Percentiles rank a stretch among this genome's conserved stretches.
Conservation (phyloP, 2,888 invertebrate species). For the Galerucella pusilla region DNA sequence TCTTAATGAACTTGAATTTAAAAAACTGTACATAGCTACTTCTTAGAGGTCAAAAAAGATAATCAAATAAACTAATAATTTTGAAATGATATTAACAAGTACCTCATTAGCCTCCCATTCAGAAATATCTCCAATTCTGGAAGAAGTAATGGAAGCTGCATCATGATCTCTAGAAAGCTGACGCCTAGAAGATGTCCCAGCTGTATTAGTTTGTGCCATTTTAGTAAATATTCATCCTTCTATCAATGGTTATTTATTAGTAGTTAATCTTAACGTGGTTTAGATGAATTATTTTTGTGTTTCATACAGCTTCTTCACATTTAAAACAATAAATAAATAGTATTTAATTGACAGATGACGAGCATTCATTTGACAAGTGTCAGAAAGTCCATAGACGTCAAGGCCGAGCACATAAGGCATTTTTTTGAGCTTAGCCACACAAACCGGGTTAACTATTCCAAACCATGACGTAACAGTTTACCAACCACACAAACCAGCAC, state of each 20-base stretch:
- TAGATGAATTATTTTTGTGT: neutral
- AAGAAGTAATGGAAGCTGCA: slow-evolving; percentile 68
- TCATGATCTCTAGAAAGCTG: slow-evolving; percentile 73
- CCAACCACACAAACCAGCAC: too few species aligned
- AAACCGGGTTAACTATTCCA: too few species aligned
- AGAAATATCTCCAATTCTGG: slow-evolving; percentile 73
- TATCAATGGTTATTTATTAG: neutral
- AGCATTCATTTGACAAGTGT: too few species aligned
- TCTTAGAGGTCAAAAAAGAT: neutral
- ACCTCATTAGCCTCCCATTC: slow-evolving; percentile 86
- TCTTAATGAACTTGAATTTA: neutral
- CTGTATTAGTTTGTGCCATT: slow-evolving; percentile 73
- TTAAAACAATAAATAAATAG: neutral
- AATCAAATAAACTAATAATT: neutral
- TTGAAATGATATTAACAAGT: slow-evolving; percentile 27
- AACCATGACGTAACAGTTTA: too few species aligned
- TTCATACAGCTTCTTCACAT: neutral
- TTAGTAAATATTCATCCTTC: slow-evolving; percentile 37
- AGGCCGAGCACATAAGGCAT: too few species aligned
- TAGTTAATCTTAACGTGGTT: neutral
- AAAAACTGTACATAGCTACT: neutral
- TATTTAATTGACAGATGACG: neutral
- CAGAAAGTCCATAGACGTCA: too few species aligned
- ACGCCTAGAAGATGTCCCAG: slow-evolving; percentile 74
- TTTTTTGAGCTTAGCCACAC: too few species aligned